Conservation (phyloP, 2,797 vertebrate species). For the Pteronotus mesoamericanus region DNA sequence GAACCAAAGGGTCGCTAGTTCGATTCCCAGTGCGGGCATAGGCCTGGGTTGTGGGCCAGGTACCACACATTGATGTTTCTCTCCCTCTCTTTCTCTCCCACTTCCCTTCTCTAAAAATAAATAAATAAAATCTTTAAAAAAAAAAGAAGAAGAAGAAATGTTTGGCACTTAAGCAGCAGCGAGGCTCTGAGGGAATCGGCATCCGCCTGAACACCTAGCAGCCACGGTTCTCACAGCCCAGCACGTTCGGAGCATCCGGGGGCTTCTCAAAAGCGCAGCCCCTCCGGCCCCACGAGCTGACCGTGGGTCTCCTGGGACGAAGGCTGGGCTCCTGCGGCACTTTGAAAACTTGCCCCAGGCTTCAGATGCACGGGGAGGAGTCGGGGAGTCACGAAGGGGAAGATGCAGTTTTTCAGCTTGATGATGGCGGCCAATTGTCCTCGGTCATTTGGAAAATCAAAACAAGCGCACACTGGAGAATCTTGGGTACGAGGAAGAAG, state of each 20-base stretch:
- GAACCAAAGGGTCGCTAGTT: no score
- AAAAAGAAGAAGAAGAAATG: no score
- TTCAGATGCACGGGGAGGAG: fast-evolving
- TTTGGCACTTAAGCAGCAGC: no score
- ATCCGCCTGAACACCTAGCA: fast-evolving
- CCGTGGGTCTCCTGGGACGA: fast-evolving
- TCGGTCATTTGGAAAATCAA: not conserved
- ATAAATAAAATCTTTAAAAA: no score
- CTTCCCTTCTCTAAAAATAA: no score
- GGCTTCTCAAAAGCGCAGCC: not conserved
- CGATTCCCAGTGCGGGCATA: no score
- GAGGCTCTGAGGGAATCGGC: not conserved
- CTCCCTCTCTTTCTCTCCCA: no score
- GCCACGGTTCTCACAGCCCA: fast-evolving
- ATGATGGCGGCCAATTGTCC: fast-evolving
- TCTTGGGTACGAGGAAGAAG: not conserved
- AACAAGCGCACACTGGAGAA: not conserved
- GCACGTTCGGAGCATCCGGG: not conserved
- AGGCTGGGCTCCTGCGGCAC: not conserved
- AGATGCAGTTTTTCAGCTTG: not conserved
- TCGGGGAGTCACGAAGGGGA: fast-evolving
- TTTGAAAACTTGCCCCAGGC: fast-evolving
- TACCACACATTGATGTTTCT: no score
- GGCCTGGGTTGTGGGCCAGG: no score
- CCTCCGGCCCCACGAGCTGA: fast-evolving